Evolutionary conservation across 2,113 vertebrate species (phyloP).

Genomic region (Hipposideros armiger): DNA sequence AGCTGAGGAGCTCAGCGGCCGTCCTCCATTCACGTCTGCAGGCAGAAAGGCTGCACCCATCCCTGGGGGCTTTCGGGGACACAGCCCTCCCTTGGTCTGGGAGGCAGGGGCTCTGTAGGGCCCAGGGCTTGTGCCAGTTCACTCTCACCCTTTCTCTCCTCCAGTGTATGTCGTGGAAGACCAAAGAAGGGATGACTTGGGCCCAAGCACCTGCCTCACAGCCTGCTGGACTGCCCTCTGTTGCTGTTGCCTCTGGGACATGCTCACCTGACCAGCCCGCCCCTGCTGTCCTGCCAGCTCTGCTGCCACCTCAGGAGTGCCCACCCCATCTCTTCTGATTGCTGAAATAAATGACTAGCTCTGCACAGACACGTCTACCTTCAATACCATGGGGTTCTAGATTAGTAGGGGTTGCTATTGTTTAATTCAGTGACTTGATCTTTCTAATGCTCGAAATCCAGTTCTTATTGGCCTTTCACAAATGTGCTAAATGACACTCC

Average conservation of each 20-base stretch:
- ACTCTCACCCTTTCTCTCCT: constrained; percentile 4
- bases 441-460: constrained; percentile 85
- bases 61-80: background rate
- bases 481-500: constrained; percentile 84
- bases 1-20: background rate
- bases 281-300: constrained; percentile 75
- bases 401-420: constrained; percentile 82
- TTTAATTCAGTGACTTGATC: constrained; percentile 87
- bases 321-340: constrained; percentile 82
- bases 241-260: constrained; percentile 98
- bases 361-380: constrained; percentile 82
- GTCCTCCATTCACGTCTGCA: background rate
- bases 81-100: background rate
- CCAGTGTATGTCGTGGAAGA: constrained; percentile 97
- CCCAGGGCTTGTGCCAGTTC: background rate
- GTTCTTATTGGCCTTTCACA: constrained; percentile 87
- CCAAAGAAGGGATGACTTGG: constrained; percentile 92
- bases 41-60: background rate
- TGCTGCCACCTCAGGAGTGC: constrained; percentile 73
- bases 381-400: constrained; percentile 78
- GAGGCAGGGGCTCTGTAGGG: background rate
- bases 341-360: constrained; percentile 87
- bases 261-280: constrained; percentile 92
- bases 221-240: constrained; percentile 98
- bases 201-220: constrained; percentile 93